A percentile compares a stretch with the other conserved stretches of the same genome.
Conservation (phyloP, 2,888 invertebrate genomes). For the Rhamnusium bicolor region DNA sequence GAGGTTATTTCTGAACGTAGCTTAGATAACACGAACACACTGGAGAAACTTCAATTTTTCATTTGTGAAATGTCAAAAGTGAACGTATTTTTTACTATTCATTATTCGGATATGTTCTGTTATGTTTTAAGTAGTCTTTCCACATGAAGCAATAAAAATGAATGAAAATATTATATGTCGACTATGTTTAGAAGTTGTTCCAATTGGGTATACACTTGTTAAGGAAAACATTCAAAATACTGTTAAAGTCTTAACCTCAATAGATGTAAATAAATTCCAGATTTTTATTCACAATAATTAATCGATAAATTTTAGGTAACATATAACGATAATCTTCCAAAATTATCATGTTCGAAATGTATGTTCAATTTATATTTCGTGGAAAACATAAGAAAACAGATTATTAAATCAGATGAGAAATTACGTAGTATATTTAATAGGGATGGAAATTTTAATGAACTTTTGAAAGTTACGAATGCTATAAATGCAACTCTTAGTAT, state of each 20-base stretch:
- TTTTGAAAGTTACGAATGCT: background rate
- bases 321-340: slow-evolving; percentile 40
- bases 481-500: background rate
- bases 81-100: too few species aligned
- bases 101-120: too few species aligned
- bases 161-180: slow-evolving; percentile 36
- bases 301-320: slow-evolving; percentile 37
- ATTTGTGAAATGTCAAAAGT: too few species aligned
- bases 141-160: background rate
- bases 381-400: slow-evolving; percentile 43
- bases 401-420: slow-evolving; percentile 40
- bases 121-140: too few species aligned
- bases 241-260: slow-evolving; percentile 44
- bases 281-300: background rate
- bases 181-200: slow-evolving; percentile 39
- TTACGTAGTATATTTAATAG: background rate
- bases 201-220: slow-evolving; percentile 35
- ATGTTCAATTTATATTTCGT: slow-evolving; percentile 39
- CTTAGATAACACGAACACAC: too few species aligned
- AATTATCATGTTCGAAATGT: slow-evolving; percentile 44
- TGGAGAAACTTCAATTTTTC: too few species aligned
- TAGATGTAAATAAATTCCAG: slow-evolving; percentile 37
- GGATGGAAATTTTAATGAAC: slow-evolving; percentile 22
- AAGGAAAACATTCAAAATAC: slow-evolving; percentile 35
- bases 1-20: too few species aligned